Evolutionary conservation across 2,113 vertebrate species (phyloP).

Genomic region (Dascyllus trimaculatus): DNA sequence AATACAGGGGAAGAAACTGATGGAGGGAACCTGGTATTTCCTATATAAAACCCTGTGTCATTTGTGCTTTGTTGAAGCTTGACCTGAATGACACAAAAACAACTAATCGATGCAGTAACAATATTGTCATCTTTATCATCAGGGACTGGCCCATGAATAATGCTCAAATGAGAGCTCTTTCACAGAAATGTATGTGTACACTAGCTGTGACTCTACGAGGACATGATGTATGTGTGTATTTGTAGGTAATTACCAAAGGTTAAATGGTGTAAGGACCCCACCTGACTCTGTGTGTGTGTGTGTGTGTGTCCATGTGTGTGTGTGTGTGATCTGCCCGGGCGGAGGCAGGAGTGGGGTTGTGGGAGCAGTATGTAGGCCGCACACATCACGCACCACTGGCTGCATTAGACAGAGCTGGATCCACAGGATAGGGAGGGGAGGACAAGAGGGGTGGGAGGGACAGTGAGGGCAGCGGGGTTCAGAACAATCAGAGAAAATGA

Average conservation of each 20-base stretch:
- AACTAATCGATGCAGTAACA: background rate
- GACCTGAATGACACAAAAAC: background rate
- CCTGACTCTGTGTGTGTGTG: conserved; percentile 18
- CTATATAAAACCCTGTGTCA: background rate
- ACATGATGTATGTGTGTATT: conserved; percentile 20
- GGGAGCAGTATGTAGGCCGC: conserved; percentile 73
- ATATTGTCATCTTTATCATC: conserved; percentile 15
- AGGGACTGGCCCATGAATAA: conserved; percentile 2
- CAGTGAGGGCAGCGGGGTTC: conserved; percentile 13
- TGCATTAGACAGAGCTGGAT: conserved; percentile 59
- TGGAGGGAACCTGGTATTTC: conserved; percentile 47
- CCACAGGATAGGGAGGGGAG: conserved; percentile 15
- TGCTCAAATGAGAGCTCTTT: conserved; percentile 3
- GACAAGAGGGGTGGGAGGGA: background rate
- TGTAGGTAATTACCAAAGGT: conserved; percentile 57
- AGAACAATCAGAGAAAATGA: conserved; percentile 41
- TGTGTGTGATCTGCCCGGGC: conserved; percentile 39
- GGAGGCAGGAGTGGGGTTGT: conserved; percentile 11
- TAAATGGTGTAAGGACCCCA: conserved; percentile 51
- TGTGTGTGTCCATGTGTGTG: conserved; percentile 29
- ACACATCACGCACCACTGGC: conserved; percentile 67
- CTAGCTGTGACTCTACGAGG: background rate
- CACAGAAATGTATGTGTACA: background rate
- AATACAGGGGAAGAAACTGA: conserved; percentile 41
- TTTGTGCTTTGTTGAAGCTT: conserved; percentile 5